Percentiles rank a stretch among this genome's conserved stretches.
Evolutionary conservation across 2,888 invertebrate genomes (phyloP).

Genomic region (Hololepta plana): DNA sequence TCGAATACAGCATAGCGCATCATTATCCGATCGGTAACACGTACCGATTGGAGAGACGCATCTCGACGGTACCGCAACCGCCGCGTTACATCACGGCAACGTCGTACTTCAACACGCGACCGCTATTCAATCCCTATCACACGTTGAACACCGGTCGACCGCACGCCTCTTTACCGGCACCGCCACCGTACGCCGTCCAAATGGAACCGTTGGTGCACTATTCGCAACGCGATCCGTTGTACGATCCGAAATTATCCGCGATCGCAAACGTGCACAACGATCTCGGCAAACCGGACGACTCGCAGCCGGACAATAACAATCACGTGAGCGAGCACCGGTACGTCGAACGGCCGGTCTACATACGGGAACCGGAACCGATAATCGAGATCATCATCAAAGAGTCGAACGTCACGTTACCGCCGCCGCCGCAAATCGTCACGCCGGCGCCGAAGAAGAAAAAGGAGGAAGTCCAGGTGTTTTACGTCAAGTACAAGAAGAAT

Average conservation of each 20-base stretch:
- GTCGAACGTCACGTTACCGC: conserved; percentile 63
- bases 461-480: conserved; percentile 79
- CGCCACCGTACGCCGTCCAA: conserved; percentile 62
- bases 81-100: too few species aligned
- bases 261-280: conserved; percentile 28
- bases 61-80: conserved; percentile 29
- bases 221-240: conserved; percentile 61
- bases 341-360: conserved; percentile 26
- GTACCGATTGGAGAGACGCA: conserved; percentile 34
- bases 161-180: conserved; percentile 29
- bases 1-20: conserved; percentile 40
- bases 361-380: conserved; percentile 72
- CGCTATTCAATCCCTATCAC: conserved; percentile 13
- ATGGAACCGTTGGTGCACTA: conserved; percentile 68
- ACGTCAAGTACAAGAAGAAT: conserved; percentile 80
- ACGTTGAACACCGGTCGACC: too few species aligned
- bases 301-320: conserved; percentile 26
- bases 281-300: conserved; percentile 28
- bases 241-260: conserved; percentile 34
- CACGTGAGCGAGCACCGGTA: conserved; percentile 27
- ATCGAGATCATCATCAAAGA: conserved; percentile 86
- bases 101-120: too few species aligned
- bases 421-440: conserved; percentile 33
- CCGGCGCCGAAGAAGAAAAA: conserved; percentile 42
- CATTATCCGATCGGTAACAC: conserved; percentile 36